Evolutionary conservation across 92 coral and sea anemone species (phyloP).

Genomic region (Montipora capitata): DNA sequence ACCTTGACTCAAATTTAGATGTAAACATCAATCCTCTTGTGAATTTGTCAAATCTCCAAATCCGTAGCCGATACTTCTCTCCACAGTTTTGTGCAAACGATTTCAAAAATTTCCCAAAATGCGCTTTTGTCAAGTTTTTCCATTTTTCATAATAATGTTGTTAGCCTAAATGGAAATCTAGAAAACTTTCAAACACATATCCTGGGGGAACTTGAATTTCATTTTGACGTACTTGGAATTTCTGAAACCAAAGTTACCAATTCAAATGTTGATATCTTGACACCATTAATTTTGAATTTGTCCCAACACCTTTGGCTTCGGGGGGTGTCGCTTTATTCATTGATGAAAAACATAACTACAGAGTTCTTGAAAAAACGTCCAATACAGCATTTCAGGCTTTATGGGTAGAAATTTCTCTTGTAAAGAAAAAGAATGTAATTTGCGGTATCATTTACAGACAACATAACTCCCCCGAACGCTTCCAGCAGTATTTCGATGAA

Average conservation of each 20-base stretch:
- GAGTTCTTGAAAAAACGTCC: constrained; percentile 3
- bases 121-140: background rate
- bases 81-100: background rate
- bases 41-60: background rate
- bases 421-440: constrained; percentile 35
- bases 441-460: constrained; percentile 52
- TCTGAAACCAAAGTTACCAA: background rate
- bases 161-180: too few relatives aligned
- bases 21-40: background rate
- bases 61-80: constrained; percentile 3
- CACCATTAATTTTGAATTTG: background rate
- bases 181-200: background rate
- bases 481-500: constrained; percentile 56
- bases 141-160: too few relatives aligned
- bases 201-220: background rate
- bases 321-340: too few relatives aligned
- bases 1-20: background rate
- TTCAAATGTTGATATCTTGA: background rate
- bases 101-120: background rate
- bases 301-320: too few relatives aligned
- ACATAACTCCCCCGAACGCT: constrained; percentile 53
- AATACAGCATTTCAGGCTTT: background rate
- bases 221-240: background rate
- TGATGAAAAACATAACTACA: background rate
- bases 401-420: constrained; percentile 13